Evolutionary conservation across 2,888 invertebrate genomes (phyloP).

Genomic region (Lutraria lutraria): DNA sequence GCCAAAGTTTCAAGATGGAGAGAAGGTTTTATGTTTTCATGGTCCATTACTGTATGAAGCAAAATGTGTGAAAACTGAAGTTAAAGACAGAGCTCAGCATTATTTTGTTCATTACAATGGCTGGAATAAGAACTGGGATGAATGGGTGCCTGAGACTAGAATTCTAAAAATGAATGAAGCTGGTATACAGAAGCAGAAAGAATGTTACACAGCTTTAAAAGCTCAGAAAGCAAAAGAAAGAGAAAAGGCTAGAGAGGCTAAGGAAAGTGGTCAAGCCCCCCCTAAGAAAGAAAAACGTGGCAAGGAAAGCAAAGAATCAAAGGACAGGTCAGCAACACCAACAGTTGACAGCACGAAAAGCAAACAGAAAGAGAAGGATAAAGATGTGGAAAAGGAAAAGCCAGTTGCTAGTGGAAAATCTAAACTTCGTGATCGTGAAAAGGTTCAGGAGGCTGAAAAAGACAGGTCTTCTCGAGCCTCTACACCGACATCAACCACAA

Average conservation of each 20-base stretch:
- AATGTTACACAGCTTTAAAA: slow-evolving; percentile 91
- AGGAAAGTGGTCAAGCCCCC: slow-evolving; percentile 55
- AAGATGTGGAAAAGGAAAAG: background rate
- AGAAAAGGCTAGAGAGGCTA: slow-evolving; percentile 73
- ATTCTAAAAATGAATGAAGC: slow-evolving; percentile 96
- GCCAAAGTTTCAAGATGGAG: slow-evolving; percentile 74
- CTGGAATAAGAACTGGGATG: slow-evolving; percentile 96
- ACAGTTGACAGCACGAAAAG: slow-evolving; percentile 64
- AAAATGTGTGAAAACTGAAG: slow-evolving; percentile 91
- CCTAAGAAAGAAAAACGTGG: slow-evolving; percentile 72
- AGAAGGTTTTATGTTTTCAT: slow-evolving; percentile 95
- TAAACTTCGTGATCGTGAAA: slow-evolving; percentile 39
- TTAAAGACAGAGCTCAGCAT: slow-evolving; percentile 94
- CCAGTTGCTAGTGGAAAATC: slow-evolving; percentile 38
- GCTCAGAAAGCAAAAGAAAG: slow-evolving; percentile 74
- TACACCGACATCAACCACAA: slow-evolving; percentile 51
- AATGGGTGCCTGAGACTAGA: slow-evolving; percentile 94
- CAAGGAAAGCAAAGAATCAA: slow-evolving; percentile 58
- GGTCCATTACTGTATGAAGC: slow-evolving; percentile 98
- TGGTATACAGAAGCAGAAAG: slow-evolving; percentile 95
- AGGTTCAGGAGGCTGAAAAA: slow-evolving; percentile 49
- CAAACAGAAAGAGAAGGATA: slow-evolving; percentile 46
- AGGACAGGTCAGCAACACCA: slow-evolving; percentile 73
- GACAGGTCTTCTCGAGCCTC: slow-evolving; percentile 54
- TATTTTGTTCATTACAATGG: slow-evolving; percentile 98